Base-by-base conservation (phyloP, 37 sponge, comb jelly and placozoan genomes). In the Halisarca cf. caerulea region DNA sequence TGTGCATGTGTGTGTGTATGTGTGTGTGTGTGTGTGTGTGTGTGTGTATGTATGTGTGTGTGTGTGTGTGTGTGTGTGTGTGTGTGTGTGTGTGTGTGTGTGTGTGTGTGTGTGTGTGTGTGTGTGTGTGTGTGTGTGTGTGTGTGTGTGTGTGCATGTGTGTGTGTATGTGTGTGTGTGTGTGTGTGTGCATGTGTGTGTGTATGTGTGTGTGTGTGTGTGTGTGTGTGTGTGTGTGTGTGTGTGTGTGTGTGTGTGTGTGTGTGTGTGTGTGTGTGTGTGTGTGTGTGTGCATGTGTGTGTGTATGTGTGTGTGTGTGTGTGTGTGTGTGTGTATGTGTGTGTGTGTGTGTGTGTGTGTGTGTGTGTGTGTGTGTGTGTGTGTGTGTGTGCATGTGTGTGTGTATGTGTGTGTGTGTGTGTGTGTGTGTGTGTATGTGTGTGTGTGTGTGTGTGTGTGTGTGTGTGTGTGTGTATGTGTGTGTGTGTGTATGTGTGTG, bases 401-500 rank as follows among this genome's bases (percentile, higher is more conserved):
- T n/a, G n/a, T n/a, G n/a, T n/a, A n/a, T n/a, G n/a, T n/a, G n/a
- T n/a, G n/a, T n/a, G n/a, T n/a, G n/a, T n/a, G n/a, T n/a, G n/a
- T n/a, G n/a, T n/a, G n/a, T n/a, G n/a, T n/a, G n/a, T n/a, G n/a
- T n/a, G n/a, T n/a, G n/a, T n/a, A n/a, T n/a, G n/a, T n/a, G n/a
- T n/a, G n/a, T n/a, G n/a, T n/a, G n/a, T n/a, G n/a, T 6, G 7
- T 59, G 6, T 17, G 17, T 54, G 57, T 54, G 57, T 2, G 2
- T 59, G 7, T 59, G 60, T 59, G 7, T 2, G 3, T 59, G 60
- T 59, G n/a, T 6, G 7, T 30, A 3, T 3, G 35, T 68, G 30
- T 28, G 75, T 73, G 75, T 73, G 75, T 73, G 33, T 27, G 38
- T 73, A 38, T 73, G 75, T 73, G 64, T 61, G 5, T n/a, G n/a